Evolutionary conservation across 1,140 invertebrate genomes (phyloP).

Genomic region (Temnothorax nylanderi): DNA sequence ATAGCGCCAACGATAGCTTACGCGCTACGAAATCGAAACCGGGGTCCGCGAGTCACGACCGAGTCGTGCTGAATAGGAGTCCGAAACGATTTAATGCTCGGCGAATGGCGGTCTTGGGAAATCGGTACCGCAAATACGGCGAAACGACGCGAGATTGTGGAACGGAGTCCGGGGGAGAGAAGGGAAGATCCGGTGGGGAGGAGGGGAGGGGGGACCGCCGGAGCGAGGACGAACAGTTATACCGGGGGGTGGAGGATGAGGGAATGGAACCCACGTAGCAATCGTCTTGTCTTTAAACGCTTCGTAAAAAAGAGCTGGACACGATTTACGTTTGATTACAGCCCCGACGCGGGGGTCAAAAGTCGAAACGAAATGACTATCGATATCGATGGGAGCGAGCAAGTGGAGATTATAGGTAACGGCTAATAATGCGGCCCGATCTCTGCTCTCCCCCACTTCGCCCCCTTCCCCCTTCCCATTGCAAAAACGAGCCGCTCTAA

Average conservation of each 20-base stretch:
- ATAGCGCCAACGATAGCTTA: background rate
- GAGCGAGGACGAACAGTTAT: conserved; percentile 39
- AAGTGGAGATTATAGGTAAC: conserved; percentile 81
- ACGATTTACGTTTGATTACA: conserved; percentile 82
- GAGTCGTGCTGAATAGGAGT: conserved; percentile 55
- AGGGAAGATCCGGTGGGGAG: background rate
- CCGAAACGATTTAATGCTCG: conserved; percentile 71
- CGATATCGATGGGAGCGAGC: conserved; percentile 77
- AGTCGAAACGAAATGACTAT: conserved; percentile 79
- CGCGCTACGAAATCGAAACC: conserved; percentile 20
- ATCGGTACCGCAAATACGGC: conserved; percentile 63
- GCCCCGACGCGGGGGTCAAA: conserved; percentile 79
- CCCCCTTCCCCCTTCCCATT: too few species aligned
- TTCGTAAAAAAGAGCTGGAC: conserved; percentile 80
- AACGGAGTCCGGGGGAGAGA: background rate
- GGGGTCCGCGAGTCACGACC: conserved; percentile 63
- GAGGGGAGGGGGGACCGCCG: conserved; percentile 1
- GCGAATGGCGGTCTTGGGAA: conserved; percentile 71
- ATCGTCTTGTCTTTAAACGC: conserved; percentile 79
- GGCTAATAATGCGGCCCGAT: conserved; percentile 79
- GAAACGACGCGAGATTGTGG: conserved; percentile 43
- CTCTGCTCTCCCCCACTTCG: background rate
- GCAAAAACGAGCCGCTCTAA: conserved; percentile 47
- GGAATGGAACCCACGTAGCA: conserved; percentile 33
- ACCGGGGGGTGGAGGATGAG: background rate